Evolutionary conservation across 1,140 invertebrate species (phyloP), one percentile per base, ranked within the genome.

Genomic region (Caenorhabditis inopinata): DNA sequence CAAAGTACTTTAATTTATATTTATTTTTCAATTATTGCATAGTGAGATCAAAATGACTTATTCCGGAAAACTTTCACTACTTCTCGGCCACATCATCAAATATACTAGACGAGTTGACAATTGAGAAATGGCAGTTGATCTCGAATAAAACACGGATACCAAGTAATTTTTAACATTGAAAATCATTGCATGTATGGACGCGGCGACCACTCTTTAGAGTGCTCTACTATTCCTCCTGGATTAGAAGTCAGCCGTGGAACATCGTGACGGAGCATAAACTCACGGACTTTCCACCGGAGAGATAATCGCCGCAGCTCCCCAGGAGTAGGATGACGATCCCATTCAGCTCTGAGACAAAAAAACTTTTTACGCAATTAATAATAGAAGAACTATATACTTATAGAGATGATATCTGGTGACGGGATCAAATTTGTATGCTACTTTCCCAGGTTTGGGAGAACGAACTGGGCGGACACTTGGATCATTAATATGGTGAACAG

Each of bases 231-330:
- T 5, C 73, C 73, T 18, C 27, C 27, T 25, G 45, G 29, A 29
- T 74, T 38, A 3, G 3, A 12, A 14, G 23, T 42, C 47, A 78
- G 23, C 32, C 48, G 38, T 18, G 75, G 29, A 18, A 82, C 42
- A 35, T 82, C 42, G 11, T 74, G 79, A n/a, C 81, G 83, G 1
- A 80, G 27, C 79, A 82, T 82, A 49, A 47, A 82, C 12, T 82
- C 79, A 3, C 80, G 80, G 23, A 83, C 75, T 68, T 83, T 83
- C 82, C 82, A 83, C 1, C 82, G 45, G 2, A 83, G 53, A 14
- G 74, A 73, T 5, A 83, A 38, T n/a, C 82, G 68, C 18, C 83
- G 80, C 49, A 83, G 35, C 38, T 83, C 82, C 11, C 77, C 82
- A 18, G 82, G 82, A 14, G 74, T 74, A 14, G 82, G 82, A 29